These are phyloP conservation scores for Cygnus olor DNA, from an alignment of 2,797 vertebrate genomes.

Conservation along the genomic window DNA sequence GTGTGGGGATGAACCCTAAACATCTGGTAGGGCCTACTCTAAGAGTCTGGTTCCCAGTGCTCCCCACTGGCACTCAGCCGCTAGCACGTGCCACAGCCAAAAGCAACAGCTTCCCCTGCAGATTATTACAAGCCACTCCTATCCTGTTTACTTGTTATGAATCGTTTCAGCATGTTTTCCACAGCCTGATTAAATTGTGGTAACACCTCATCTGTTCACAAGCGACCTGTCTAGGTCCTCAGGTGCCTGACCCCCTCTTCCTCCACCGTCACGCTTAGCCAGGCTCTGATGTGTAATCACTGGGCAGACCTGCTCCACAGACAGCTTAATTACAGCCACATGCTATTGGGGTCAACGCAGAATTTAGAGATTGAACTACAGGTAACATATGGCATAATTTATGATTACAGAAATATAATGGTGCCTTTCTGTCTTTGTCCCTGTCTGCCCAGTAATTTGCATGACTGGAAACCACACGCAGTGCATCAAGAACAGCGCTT, in stretches of 20 bases:
- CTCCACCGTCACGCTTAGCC: not conserved
- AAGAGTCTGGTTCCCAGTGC: not conserved
- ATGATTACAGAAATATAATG: not conserved
- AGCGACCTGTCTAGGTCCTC: not conserved
- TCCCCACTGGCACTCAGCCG: fast-evolving
- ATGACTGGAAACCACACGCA: fast-evolving
- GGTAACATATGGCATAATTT: not conserved
- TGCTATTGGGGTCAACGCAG: not conserved
- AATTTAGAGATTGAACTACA: not conserved
- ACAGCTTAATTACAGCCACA: not conserved
- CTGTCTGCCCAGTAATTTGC: not conserved
- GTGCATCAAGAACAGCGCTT: not conserved
- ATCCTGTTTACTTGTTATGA: not conserved
- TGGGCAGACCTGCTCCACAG: not conserved
- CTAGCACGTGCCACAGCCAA: not conserved
- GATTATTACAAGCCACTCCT: not conserved
- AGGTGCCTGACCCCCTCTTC: not conserved
- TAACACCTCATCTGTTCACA: not conserved
- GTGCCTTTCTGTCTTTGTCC: not conserved
- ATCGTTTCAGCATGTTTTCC: not conserved
- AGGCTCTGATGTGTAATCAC: not conserved
- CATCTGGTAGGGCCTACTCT: not conserved
- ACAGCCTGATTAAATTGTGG: not conserved
- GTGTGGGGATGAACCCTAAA: not conserved
- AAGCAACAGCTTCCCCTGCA: not conserved